Evolutionary conservation across 2,888 invertebrate species (phyloP), one percentile per base, ranked within the genome.

Genomic region (Congeria kusceri): DNA sequence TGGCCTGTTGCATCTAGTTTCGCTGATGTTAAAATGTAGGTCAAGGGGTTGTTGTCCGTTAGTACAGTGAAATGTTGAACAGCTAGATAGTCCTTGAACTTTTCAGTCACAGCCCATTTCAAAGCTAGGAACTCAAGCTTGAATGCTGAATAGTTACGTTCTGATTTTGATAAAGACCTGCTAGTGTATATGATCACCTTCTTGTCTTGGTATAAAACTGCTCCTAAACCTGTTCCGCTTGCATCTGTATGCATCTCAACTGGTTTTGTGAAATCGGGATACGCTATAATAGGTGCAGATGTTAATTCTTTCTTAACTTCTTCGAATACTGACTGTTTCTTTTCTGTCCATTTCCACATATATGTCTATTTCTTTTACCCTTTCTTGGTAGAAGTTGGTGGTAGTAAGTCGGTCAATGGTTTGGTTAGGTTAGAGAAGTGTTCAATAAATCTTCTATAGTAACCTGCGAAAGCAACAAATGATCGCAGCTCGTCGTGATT

Each of bases 141-240:
- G 27, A 57, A 57, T 32, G 66, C 66, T 29, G 57, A 49, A 23
- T 67, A 67, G 25, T 67, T 46, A 64, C 49, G 27, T 59, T 44
- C 23, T 64, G 47, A 63, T 4, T 56, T 56, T 9, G 66, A 28
- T 18, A 56, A 39, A 15, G 49, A n/a, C 32, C 66, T 56, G 23
- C 74, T 70, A 23, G 77, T 77, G 71, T 70, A 78, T 7, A 70
- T 53, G 15, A 78, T 69, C 5, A 75, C 71, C 27, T 29, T 53
- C 27, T 64, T 11, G 20, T 73, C 73, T 57, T 74, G 74, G 44
- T 78, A 69, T 58, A 74, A 47, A 15, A 78, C 57, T 23, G 74
- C 65, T 25, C 72, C 72, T 39, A 72, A 49, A 32, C 66, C 63
- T 13, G 11, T 39, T 20, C 46, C 27, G 15, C 32, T 39, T 3